Conservation (phyloP, 2,888 invertebrate species). For the Aphidius colemani region DNA sequence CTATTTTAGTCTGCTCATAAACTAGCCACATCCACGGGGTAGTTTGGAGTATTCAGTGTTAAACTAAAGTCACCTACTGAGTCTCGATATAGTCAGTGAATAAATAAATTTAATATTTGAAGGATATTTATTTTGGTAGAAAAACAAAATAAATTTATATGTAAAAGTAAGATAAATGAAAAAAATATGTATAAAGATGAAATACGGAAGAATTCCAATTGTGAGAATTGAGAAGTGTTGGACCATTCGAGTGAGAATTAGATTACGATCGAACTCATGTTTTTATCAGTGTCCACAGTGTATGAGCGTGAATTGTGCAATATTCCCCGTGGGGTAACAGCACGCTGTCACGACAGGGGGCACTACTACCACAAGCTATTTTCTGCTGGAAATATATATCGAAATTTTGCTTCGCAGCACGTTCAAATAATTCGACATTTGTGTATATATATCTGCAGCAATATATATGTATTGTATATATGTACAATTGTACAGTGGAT, state of each 20-base stretch:
- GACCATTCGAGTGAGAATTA: constrained; percentile 49
- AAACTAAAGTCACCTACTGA: no score
- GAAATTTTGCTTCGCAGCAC: no score
- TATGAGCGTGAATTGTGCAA: constrained; percentile 59
- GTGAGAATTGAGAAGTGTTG: background rate
- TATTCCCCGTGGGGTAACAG: constrained; percentile 59
- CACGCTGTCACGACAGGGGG: constrained; percentile 58
- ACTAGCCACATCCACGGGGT: no score
- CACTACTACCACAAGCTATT: constrained; percentile 27
- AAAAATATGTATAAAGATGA: background rate
- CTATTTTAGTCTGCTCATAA: no score
- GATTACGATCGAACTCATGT: constrained; percentile 50
- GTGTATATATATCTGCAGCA: constrained; percentile 23
- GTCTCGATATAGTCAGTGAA: no score
- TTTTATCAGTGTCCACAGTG: constrained; percentile 51
- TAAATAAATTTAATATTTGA: no score
- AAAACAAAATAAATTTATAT: no score
- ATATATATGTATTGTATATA: background rate
- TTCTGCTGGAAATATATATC: background rate
- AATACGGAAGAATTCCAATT: background rate
- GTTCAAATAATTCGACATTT: constrained; percentile 1
- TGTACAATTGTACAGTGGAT: constrained; percentile 9
- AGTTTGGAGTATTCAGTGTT: no score
- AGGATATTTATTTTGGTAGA: no score
- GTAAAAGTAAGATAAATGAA: background rate